Base-by-base conservation (phyloP, 2,797 vertebrate species). In the Tolypeutes matacus region DNA sequence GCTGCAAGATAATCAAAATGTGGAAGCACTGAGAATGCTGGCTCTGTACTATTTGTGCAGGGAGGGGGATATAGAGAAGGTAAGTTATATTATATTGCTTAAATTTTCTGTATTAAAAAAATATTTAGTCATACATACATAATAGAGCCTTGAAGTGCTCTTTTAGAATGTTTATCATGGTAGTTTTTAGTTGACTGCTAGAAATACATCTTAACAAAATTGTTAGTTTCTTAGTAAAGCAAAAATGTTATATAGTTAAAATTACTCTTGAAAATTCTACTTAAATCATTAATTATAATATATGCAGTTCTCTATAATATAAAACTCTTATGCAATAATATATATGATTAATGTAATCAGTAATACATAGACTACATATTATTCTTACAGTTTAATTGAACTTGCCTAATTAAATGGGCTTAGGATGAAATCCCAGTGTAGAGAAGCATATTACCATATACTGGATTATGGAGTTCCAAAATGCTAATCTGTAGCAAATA, bases 21-120 rank as follows among this genome's bases (percentile, higher is more conserved):
- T 99, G 95, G 99, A 99, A 97, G 99, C 99, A 3, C 97, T 99
- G 76, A 98, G 99, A 97, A 99, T 99, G 99, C 98, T 99, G 91
- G 99, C 98, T 18, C 97, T 99, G 29, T 98, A 99, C 97, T 99
- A 98, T 83, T 98, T 99, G 42, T 99, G 99, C 96, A 98, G 99
- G 95, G 99, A 99, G 58, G 99, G 99, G 84, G 98, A 99, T 96
- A 92, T 99, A 36, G 92, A 97, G 56, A 99, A 99, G 99, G 99
- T 99, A 98, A 98, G 97, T 91, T 46, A 39, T 76, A 15, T 27
- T 83, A 10, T 86, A 31, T 36, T 67, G 6, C n/a, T 86, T 76
- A 70, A 21, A 5, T 95, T 67, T n/a, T 27, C 49, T 82, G 1
- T 76, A 64, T 78, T 85, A 90, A 89, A 67, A 46, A 46, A 60